A percentile compares a stretch with the other conserved stretches of the same genome.
Conservation (phyloP, 2,888 invertebrate species). For the Pristionchus mayeri region DNA sequence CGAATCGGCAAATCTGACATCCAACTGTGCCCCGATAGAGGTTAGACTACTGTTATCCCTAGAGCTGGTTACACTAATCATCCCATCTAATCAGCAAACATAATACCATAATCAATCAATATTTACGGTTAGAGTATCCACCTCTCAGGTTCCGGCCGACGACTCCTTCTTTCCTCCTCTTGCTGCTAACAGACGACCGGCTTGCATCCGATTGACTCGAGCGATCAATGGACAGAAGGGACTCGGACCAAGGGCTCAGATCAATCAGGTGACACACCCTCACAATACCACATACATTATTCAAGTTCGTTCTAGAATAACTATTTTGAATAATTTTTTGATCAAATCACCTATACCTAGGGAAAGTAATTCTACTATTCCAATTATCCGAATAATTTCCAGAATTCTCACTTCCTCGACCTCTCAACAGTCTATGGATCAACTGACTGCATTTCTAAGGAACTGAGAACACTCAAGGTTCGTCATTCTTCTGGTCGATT, state of each 20-base stretch:
- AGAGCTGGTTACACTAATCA: too few relatives aligned
- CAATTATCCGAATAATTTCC: neutral
- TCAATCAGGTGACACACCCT: slow-evolving; percentile 46
- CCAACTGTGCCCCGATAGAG: slow-evolving; percentile 93
- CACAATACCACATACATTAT: too few relatives aligned
- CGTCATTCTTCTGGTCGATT: neutral
- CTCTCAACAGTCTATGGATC: slow-evolving; percentile 90
- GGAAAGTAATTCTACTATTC: too few relatives aligned
- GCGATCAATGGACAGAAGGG: slow-evolving; percentile 45
- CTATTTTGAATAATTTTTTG: too few relatives aligned
- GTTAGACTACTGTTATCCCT: slow-evolving; percentile 79
- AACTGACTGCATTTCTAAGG: slow-evolving; percentile 86
- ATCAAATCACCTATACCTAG: too few relatives aligned
- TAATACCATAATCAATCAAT: too few relatives aligned
- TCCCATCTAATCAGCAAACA: too few relatives aligned
- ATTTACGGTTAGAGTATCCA: too few relatives aligned
- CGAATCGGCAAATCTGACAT: slow-evolving; percentile 88
- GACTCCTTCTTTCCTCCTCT: slow-evolving; percentile 21
- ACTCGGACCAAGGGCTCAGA: slow-evolving; percentile 18
- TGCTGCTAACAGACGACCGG: neutral
- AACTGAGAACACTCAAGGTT: slow-evolving; percentile 83
- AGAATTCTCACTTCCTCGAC: slow-evolving; percentile 88
- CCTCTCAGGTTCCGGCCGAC: slow-evolving; percentile 78
- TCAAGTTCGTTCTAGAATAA: too few relatives aligned
- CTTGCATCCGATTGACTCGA: slow-evolving; percentile 19